Conservation (phyloP, 2,888 invertebrate genomes). For the Endotricha flammealis region DNA sequence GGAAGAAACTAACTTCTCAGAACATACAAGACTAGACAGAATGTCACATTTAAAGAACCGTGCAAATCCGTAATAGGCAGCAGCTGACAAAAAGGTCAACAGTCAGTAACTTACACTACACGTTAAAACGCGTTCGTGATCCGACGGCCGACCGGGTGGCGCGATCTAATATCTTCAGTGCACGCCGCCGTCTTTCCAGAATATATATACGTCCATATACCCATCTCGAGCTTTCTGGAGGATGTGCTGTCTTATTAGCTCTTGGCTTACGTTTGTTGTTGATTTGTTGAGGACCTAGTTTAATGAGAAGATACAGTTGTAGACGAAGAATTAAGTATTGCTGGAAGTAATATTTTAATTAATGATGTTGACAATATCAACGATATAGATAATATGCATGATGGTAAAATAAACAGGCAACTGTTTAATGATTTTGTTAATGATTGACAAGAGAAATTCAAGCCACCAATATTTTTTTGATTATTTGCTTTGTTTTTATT, state of each 20-base stretch:
- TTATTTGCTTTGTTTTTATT: no score
- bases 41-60: no score
- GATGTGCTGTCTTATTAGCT: slow-evolving; percentile 17
- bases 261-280: slow-evolving; percentile 3
- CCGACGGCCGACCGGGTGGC: slow-evolving; percentile 54
- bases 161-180: slow-evolving; percentile 44
- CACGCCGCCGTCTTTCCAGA: slow-evolving; percentile 32
- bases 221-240: slow-evolving; percentile 3
- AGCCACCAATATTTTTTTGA: no score
- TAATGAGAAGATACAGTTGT: background rate
- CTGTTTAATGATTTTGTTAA: no score
- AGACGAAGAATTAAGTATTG: background rate
- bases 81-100: background rate
- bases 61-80: slow-evolving; percentile 1
- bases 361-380: background rate
- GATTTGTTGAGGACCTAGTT: slow-evolving; percentile 8
- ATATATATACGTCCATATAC: background rate
- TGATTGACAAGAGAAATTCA: no score
- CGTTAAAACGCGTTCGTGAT: slow-evolving; percentile 51
- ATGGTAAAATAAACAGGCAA: no score
- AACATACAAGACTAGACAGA: no score
- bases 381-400: no score
- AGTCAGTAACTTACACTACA: slow-evolving; percentile 28
- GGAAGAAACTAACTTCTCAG: no score
- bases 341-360: background rate